A percentile compares a stretch with the other conserved stretches of the same genome.
Conservation (phyloP, 2,113 vertebrate species). For the Bufo bufo region DNA sequence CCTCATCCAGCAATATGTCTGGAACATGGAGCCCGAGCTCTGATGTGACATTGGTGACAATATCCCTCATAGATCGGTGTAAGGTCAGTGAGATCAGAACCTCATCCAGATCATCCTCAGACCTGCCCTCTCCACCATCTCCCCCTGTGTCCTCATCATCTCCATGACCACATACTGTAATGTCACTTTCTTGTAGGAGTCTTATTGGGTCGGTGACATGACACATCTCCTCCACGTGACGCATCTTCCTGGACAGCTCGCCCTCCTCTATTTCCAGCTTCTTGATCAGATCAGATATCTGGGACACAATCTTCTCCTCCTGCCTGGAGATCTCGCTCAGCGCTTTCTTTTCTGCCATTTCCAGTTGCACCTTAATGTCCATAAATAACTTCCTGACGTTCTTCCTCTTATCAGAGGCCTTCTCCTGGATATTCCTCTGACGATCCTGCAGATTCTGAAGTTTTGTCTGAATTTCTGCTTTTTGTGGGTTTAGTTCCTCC, state of each 20-base stretch:
- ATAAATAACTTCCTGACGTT: not conserved
- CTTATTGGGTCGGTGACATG: not conserved
- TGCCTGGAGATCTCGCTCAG: slow-evolving; percentile 38
- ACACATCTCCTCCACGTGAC: slow-evolving; percentile 3
- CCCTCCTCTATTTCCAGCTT: slow-evolving; percentile 7
- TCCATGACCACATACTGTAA: not conserved
- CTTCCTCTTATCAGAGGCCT: not conserved
- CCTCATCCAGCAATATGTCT: no score
- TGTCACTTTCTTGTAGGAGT: slow-evolving; percentile 3
- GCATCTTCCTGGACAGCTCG: not conserved
- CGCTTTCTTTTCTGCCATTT: not conserved
- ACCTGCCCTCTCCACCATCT: not conserved
- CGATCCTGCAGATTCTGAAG: not conserved
- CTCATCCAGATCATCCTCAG: not conserved
- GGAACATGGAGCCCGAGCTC: no score
- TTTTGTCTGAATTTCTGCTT: not conserved
- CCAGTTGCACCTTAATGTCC: slow-evolving; percentile 24
- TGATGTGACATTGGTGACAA: no score
- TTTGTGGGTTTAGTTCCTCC: not conserved
- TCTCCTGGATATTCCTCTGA: not conserved
- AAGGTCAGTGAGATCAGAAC: no score
- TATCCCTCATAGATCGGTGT: no score
- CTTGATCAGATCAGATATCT: not conserved
- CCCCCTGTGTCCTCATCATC: not conserved
- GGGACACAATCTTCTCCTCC: not conserved